Evolutionary conservation across 2,113 vertebrate species (phyloP), one percentile per base, ranked within the genome.

Genomic region (Hippocampus barbouri): DNA sequence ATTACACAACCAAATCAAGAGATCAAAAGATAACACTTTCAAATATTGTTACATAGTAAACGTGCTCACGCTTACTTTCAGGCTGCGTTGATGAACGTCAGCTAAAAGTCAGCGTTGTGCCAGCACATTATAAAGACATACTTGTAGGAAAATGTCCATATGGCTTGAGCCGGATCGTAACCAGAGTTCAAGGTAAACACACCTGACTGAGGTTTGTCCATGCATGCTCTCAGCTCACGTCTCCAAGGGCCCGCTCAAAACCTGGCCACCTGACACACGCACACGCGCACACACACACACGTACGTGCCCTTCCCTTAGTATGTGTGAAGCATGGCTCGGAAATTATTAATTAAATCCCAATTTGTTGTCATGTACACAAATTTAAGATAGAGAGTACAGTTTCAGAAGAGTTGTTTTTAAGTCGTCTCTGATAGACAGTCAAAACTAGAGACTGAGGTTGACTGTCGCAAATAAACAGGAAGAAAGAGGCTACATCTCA

Each of bases 141-240:
- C 54, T 61, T 67, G 41, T 34, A 21, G 4, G 61, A 72, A 60
- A 77, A 54, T 67, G 68, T 84, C 87, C 89, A 88, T 89, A 87
- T 86, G 84, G 81, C 78, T 81, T 57, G 51, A 78, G 73, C 74
- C 64, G 54, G 64, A 69, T 68, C 49, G 27, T 57, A 79, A 82
- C 56, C 23, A 51, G 65, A 84, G 82, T 81, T 86, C 83, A 86
- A 84, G 80, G 85, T 79, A 86, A 87, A 76, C 77, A 72, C 21
- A 75, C 57, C 69, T 76, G 85, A 86, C 86, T 89, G 88, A 89
- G 83, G 85, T 81, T 87, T 77, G 85, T 89, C 88, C 84, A 87
- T 83, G 79, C 49, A 41, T 80, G 78, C 78, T 86, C 83, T 77
- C 74, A 75, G 78, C 79, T 68, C 9, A n/a, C 56, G 80, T 85